Conservation (phyloP, 37 sponge, comb jelly and placozoan species). For the Tethya wilhelma region DNA sequence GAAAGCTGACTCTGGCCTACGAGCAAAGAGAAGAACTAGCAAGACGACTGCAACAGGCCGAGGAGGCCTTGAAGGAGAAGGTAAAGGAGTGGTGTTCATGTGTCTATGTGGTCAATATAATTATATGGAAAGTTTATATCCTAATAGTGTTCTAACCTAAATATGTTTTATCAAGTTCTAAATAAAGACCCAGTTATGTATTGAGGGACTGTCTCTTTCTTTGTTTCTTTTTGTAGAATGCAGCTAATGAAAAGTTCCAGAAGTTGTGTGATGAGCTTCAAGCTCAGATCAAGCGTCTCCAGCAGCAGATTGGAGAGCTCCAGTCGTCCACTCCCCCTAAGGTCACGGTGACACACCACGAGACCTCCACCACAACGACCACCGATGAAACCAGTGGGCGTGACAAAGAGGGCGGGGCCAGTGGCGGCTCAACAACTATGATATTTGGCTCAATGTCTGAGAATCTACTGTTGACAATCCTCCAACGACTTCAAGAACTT, state of each 20-base stretch:
- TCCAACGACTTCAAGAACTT: slow-evolving; percentile 62
- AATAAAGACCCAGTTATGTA: too few relatives aligned
- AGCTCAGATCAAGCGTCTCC: slow-evolving; percentile 24
- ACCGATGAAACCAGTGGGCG: neutral
- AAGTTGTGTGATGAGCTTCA: slow-evolving; percentile 13
- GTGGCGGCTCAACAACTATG: slow-evolving; percentile 42
- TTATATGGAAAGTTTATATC: neutral
- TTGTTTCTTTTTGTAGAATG: slow-evolving; percentile 10
- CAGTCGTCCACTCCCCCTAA: neutral
- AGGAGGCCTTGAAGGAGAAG: slow-evolving; percentile 38
- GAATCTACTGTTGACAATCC: slow-evolving; percentile 40
- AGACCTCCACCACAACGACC: neutral
- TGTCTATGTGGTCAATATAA: neutral
- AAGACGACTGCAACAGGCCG: slow-evolving; percentile 38
- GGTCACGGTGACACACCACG: neutral
- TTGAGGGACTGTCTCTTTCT: neutral
- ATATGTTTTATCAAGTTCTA: neutral
- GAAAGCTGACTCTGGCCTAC: slow-evolving; percentile 32
- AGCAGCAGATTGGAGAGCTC: slow-evolving; percentile 26
- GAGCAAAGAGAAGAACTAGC: slow-evolving; percentile 53
- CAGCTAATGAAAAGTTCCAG: slow-evolving; percentile 18
- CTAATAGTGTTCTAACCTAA: neutral
- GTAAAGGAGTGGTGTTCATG: slow-evolving; percentile 6
- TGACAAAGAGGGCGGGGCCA: neutral
- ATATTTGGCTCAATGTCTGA: slow-evolving; percentile 53